phyloP scores from a whole-genome alignment of 2,797 vertebrate species.

The Australoheros facetus region DNA sequence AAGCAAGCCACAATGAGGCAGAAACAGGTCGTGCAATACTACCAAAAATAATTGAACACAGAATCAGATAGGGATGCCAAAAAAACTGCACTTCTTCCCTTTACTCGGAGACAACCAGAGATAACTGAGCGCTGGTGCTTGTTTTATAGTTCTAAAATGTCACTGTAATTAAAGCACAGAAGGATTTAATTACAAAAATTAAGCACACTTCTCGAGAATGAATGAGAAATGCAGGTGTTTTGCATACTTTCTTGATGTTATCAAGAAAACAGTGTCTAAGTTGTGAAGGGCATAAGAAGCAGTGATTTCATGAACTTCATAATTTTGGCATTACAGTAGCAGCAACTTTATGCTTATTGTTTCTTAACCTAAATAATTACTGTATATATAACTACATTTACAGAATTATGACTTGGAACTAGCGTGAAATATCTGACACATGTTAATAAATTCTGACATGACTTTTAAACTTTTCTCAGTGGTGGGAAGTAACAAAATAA shows the following conservation, averaged over 20 bases:
- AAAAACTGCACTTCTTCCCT: slow-evolving; percentile 25
- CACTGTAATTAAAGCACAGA: neutral
- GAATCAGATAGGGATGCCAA: slow-evolving; percentile 25
- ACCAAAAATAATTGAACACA: slow-evolving; percentile 49
- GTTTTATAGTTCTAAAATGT: neutral
- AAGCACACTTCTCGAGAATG: neutral
- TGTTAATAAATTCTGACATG: neutral
- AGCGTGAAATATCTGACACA: neutral
- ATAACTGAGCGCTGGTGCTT: slow-evolving; percentile 15
- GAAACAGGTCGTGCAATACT: slow-evolving; percentile 36
- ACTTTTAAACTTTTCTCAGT: neutral
- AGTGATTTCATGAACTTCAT: neutral
- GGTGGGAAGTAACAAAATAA: neutral
- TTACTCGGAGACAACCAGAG: slow-evolving; percentile 18
- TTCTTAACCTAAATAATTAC: neutral
- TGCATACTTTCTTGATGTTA: neutral
- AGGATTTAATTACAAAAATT: neutral
- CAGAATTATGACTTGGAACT: neutral
- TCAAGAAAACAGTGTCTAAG: neutral
- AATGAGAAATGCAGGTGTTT: neutral
- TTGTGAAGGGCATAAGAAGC: neutral
- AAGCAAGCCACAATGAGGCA: slow-evolving; percentile 45
- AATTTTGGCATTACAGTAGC: neutral
- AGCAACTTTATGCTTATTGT: neutral
- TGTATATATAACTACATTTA: neutral